Base-by-base conservation (phyloP, 2,888 invertebrate species). In the Pseudococcus longispinus region DNA sequence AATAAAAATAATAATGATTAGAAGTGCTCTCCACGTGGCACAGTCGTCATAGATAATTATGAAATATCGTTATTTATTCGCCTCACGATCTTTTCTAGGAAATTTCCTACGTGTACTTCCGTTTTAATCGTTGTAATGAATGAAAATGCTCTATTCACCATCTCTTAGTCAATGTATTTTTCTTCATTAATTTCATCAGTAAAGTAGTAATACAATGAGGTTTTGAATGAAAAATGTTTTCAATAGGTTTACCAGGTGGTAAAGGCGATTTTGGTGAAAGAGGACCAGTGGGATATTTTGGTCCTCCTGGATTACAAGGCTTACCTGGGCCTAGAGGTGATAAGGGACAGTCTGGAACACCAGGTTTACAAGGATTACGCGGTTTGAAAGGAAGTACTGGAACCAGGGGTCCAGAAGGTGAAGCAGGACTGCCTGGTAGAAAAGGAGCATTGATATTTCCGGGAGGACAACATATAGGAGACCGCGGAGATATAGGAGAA, bases 181-280 rank as follows among this genome's bases (percentile, higher is more conserved):
- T 51, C 15, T 51, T n/a, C 51, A 46, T 1, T 46, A 13, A 11
- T 6, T 37, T 13, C 1, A 46, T 46, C 5, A 2, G 13, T 46
- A 8, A 46, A 6, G 37, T 4, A 37, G 3, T 46, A 15, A 46
- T 11, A 46, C 15, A 2, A 46, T 46, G 15, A 13, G 1, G 8
- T 9, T 37, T 37, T 46, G 15, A 46, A 46, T 46, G 46, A 1
- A 8, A 46, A 13, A 15, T 46, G 2, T 46, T 46, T 51, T 87
- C 74, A 88, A 46, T 88, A 91, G 92, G 92, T 51, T 84, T 89
- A 2, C 90, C 90, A 1, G 92, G 92, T 4, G 82, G 84, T 0
- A 91, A 91, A 89, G 94, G 95, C 83, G 92, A 92, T 85, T 88
- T 89, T 23, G 92, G 93, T 29, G 89, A 90, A 55, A 91, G 91